phyloP scores from a whole-genome alignment of 2,113 vertebrate genomes.

The Dromaius novaehollandiae region DNA sequence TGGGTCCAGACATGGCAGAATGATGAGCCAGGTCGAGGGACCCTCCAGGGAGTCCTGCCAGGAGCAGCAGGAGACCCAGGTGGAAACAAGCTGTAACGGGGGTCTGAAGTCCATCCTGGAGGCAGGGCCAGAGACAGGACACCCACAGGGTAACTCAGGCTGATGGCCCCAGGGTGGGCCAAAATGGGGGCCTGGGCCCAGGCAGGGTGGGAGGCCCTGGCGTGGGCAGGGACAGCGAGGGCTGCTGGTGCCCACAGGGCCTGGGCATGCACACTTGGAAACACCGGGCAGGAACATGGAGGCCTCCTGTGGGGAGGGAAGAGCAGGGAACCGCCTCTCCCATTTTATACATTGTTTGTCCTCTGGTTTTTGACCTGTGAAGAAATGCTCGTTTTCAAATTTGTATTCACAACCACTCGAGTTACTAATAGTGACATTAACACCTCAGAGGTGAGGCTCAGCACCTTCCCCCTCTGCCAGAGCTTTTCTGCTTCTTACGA shows the following conservation, averaged over 20 bases:
- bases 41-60: not conserved
- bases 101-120: not conserved
- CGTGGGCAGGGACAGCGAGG: not conserved
- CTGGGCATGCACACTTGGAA: not conserved
- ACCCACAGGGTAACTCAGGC: fast-evolving
- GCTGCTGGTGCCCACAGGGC: not conserved
- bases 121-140: not conserved
- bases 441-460: fast-evolving
- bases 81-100: not conserved
- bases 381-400: not conserved
- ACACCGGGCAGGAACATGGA: not conserved
- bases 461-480: fast-evolving
- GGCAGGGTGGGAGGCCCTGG: not conserved
- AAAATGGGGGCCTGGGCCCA: fast-evolving
- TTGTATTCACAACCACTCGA: not conserved
- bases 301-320: fast-evolving
- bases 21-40: not conserved
- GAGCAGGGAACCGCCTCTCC: fast-evolving
- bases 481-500: not conserved
- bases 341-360: not conserved
- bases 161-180: not conserved
- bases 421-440: not conserved
- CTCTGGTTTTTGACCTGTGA: not conserved
- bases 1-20: not conserved
- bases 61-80: not conserved